Evolutionary conservation across 2,888 invertebrate species (phyloP).

Genomic region (Oscheius sp.): DNA sequence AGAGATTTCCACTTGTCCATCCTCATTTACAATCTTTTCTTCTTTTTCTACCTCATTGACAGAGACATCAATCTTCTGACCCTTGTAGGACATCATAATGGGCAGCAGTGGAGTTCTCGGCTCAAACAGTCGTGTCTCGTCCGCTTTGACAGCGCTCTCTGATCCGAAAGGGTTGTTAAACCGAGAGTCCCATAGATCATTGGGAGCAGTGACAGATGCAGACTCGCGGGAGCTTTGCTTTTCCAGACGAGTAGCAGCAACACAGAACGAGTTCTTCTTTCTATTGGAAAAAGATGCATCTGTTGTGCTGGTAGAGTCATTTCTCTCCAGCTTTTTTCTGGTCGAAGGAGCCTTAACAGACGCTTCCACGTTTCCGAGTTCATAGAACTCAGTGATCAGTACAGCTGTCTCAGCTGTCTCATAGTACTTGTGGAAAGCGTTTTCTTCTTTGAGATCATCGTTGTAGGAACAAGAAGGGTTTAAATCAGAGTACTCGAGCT

Average conservation of each 20-base stretch:
- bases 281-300: constrained; percentile 23
- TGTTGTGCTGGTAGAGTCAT: constrained; percentile 23
- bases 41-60: constrained; percentile 41
- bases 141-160: background rate
- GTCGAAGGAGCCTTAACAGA: constrained; percentile 25
- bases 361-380: constrained; percentile 22
- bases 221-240: constrained; percentile 25
- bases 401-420: constrained; percentile 57
- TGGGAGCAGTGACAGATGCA: constrained; percentile 3
- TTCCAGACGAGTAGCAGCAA: constrained; percentile 27
- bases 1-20: constrained; percentile 39
- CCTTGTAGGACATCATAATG: constrained; percentile 57
- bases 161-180: constrained; percentile 35
- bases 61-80: constrained; percentile 55
- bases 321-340: constrained; percentile 8
- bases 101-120: constrained; percentile 60
- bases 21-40: constrained; percentile 37
- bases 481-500: background rate
- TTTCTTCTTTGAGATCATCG: constrained; percentile 43
- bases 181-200: constrained; percentile 24
- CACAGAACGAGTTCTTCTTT: constrained; percentile 31
- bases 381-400: constrained; percentile 42
- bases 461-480: constrained; percentile 42
- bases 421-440: constrained; percentile 52
- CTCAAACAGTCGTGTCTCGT: constrained; percentile 37